Conservation (phyloP, 2,888 invertebrate species). For the Tryphoninae sp. region DNA sequence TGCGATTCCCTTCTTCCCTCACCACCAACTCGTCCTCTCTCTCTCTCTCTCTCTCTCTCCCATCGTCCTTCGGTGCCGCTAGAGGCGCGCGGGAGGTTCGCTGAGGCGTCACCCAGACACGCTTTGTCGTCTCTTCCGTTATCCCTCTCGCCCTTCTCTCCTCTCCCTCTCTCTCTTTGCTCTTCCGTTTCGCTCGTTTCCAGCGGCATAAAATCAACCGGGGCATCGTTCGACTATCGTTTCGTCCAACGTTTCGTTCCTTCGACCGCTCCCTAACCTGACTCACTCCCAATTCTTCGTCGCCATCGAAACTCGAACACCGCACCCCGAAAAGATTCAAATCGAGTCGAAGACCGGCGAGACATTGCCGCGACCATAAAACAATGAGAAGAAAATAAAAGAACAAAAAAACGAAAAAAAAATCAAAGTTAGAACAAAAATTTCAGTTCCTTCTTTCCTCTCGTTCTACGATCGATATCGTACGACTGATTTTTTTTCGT, state of each 20-base stretch:
- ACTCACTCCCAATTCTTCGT: background rate
- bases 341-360: no score
- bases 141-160: slow-evolving; percentile 30
- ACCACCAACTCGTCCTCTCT: slow-evolving; percentile 18
- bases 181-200: slow-evolving; percentile 42
- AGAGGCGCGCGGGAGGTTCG: slow-evolving; percentile 40
- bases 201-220: slow-evolving; percentile 34
- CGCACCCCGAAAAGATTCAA: no score
- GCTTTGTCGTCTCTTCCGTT: slow-evolving; percentile 54
- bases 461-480: no score
- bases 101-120: slow-evolving; percentile 55
- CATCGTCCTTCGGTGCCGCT: slow-evolving; percentile 26
- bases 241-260: slow-evolving; percentile 14
- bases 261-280: slow-evolving; percentile 10
- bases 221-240: slow-evolving; percentile 26
- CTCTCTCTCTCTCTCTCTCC: slow-evolving; percentile 28
- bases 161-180: slow-evolving; percentile 33
- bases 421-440: no score
- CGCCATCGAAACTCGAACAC: background rate
- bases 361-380: no score
- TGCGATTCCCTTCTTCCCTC: slow-evolving; percentile 69
- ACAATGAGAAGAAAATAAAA: no score
- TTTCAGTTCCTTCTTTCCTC: no score
- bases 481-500: no score
- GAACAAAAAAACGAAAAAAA: no score